Base-by-base conservation (phyloP, 2,888 invertebrate species). In the Phaonia tiefii region DNA sequence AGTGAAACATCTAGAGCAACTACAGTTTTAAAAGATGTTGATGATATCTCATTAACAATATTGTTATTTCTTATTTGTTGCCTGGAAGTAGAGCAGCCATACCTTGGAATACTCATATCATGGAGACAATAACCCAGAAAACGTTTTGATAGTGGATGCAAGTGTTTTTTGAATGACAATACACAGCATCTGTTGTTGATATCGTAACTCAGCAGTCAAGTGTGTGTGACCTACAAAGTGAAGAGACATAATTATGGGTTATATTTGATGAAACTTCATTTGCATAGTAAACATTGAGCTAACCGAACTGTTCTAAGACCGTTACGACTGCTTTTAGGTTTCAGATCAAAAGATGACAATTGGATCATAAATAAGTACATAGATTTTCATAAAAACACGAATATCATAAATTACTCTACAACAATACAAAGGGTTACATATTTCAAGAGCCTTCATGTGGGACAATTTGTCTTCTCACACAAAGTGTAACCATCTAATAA, bases 41-140 rank as follows among this genome's bases (percentile, higher is more conserved):
- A 1, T 20, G 22, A 15, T 5, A 49, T 15, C n/a, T 15, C 1
- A 49, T 8, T 8, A 63, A 22, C 37, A 22, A 37, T 13, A 63
- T 39, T 13, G 42, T 63, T 17, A 60, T 60, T n/a, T 42, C 22
- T 39, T 63, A 42, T 63, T 39, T 5, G 13, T 22, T 42, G 42
- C 20, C 37, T 63, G 63, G 22, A 13, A 22, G 42, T 22, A 22
- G 63, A 42, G 37, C 63, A 20, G 42, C 22, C n/a, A 63, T 22
- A 63, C 63, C 63, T 63, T 63, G 63, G 8, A 63, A 63, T 42
- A 63, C 31, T 31, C 8, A 31, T 42, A 22, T 39, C n/a, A 13
- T 10, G 63, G 63, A 42, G 63, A 63, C 63, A 63, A 39, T 42
- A 63, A 42, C 63, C 63, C 22, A 42, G 42, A 63, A 63, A 31